A percentile compares a stretch with the other conserved stretches of the same genome.
These are phyloP conservation scores for Myotis pilosus DNA, from an alignment of 2,797 vertebrate genomes.

Conservation along the genomic window DNA sequence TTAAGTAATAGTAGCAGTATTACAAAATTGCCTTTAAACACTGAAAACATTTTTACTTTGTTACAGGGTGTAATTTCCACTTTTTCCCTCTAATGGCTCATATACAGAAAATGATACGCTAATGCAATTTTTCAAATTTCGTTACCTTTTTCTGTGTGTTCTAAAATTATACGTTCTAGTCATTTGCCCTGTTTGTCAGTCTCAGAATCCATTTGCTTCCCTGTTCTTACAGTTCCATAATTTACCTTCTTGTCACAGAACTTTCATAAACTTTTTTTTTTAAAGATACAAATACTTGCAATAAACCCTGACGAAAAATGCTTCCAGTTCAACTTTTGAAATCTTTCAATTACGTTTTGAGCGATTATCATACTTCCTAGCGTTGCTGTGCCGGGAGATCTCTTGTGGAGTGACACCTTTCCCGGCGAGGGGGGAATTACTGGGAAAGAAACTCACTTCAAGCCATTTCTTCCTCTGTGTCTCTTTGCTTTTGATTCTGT, in stretches of 20 bases:
- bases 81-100: slow-evolving; percentile 88
- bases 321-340: slow-evolving; percentile 85
- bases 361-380: slow-evolving; percentile 79
- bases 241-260: slow-evolving; percentile 88
- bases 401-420: slow-evolving; percentile 77
- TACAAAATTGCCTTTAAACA: slow-evolving; percentile 98
- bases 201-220: slow-evolving; percentile 86
- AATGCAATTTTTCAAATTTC: slow-evolving; percentile 90
- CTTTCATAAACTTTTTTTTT: slow-evolving; percentile 85
- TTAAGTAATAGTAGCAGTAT: slow-evolving; percentile 97
- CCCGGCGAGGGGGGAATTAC: slow-evolving; percentile 76
- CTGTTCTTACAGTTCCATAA: slow-evolving; percentile 81
- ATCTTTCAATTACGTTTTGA: slow-evolving; percentile 85
- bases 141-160: slow-evolving; percentile 84
- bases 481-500: slow-evolving; percentile 71
- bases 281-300: slow-evolving; percentile 78
- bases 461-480: slow-evolving; percentile 79
- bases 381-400: slow-evolving; percentile 73
- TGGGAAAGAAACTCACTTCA: slow-evolving; percentile 80
- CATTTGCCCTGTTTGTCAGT: slow-evolving; percentile 86
- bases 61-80: slow-evolving; percentile 90
- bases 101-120: slow-evolving; percentile 88
- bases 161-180: slow-evolving; percentile 87
- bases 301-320: slow-evolving; percentile 82
- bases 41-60: slow-evolving; percentile 92